Evolutionary conservation across 2,888 invertebrate genomes (phyloP), one percentile per base, ranked within the genome.

Genomic region (Napeogenes sylphis): DNA sequence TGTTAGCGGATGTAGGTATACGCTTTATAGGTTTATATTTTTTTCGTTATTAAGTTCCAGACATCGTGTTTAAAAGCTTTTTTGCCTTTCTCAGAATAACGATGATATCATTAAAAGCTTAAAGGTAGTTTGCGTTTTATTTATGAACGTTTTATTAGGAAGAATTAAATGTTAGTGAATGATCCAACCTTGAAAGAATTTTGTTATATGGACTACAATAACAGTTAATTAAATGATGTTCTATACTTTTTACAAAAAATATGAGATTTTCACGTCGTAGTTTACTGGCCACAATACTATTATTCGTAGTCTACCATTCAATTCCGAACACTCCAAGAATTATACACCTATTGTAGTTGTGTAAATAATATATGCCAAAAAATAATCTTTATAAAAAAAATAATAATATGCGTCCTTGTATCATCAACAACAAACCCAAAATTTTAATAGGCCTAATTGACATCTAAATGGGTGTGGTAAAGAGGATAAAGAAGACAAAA

Each of bases 31-130:
- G 66, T 56, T 62, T 46, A 65, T 68, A 56, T 57, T 64, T 65
- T 67, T 65, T 64, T 55, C 21, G 30, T 12, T 45, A 45, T 46
- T 33, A 46, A 56, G 42, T 64, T 63, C 60, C 46, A 64, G 62
- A 58, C 56, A 66, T 54, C 55, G 61, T 59, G 59, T 61, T 38
- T 55, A 62, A 64, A 57, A 62, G 67, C 58, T 64, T 70, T 61
- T 70, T 64, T 55, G 66, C 68, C 67, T 74, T 76, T 73, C 75
- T 70, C 45, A 69, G 74, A 76, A 67, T 59, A 61, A 73, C 38
- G 66, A 69, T 82, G 82, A 84, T 78, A 78, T 81, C 78, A 82
- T 74, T 71, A 21, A 14, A 46, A 6, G 54, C 60, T 64, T 63
- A 55, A 60, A 61, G 59, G 55, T 38, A 53, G 21, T 59, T 60